These are phyloP conservation scores for Nerophis ophidion DNA, from an alignment of 2,113 vertebrate species.

Conservation along the genomic window DNA sequence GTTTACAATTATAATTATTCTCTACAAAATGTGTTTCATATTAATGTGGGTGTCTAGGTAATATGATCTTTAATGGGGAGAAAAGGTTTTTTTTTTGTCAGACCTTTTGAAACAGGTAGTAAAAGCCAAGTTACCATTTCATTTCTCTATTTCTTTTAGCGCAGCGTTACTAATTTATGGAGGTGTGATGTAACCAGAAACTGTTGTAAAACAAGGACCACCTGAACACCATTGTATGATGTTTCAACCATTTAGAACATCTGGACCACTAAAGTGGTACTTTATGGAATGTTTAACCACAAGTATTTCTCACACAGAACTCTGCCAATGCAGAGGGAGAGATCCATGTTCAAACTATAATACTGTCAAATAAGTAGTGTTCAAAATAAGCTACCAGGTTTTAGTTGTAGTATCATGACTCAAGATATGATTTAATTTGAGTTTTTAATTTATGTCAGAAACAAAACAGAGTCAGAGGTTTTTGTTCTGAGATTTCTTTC, in stretches of 20 bases:
- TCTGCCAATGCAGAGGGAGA: slow-evolving; percentile 17
- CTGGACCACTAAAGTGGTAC: slow-evolving; percentile 14
- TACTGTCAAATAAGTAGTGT: background rate
- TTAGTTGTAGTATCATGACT: background rate
- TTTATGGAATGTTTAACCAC: slow-evolving; percentile 16
- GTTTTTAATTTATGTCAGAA: background rate
- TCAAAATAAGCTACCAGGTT: background rate
- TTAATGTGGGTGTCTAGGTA: too few species aligned
- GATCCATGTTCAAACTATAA: background rate
- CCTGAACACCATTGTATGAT: background rate
- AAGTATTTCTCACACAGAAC: slow-evolving; percentile 24
- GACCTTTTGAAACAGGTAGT: too few species aligned
- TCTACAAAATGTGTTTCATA: too few species aligned
- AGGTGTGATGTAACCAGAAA: too few species aligned
- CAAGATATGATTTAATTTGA: background rate
- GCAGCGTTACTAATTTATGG: too few species aligned
- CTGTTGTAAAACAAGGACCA: too few species aligned
- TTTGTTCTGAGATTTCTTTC: background rate
- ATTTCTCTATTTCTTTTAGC: too few species aligned
- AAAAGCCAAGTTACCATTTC: too few species aligned
- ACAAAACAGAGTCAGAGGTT: slow-evolving; percentile 15
- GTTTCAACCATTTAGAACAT: slow-evolving; percentile 10
- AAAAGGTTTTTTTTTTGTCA: too few species aligned
- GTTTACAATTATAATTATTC: too few species aligned
- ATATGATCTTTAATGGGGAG: too few species aligned